Conservation (phyloP, 1,140 invertebrate species). For the Thaumetopoea pityocampa region DNA sequence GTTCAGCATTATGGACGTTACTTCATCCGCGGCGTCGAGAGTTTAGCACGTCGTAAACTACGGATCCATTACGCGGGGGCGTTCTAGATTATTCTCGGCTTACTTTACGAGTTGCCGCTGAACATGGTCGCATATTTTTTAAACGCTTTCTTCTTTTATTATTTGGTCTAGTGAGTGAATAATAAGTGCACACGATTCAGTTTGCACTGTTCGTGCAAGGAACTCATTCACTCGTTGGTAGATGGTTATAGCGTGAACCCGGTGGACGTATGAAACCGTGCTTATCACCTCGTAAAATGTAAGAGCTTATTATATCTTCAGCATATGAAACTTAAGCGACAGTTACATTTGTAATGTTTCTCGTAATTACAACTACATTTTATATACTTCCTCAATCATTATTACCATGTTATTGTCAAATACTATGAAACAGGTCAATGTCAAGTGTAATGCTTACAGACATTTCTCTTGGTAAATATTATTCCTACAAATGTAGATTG, state of each 20-base stretch:
- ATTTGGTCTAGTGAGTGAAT: constrained; percentile 10
- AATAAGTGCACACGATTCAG: constrained; percentile 17
- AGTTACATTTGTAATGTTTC: constrained; percentile 1
- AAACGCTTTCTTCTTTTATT: constrained; percentile 18
- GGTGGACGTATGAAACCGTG: constrained; percentile 15
- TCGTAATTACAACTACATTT: no score
- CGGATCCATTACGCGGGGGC: constrained; percentile 32
- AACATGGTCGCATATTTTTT: constrained; percentile 20
- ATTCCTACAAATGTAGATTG: no score
- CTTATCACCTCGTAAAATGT: constrained; percentile 30
- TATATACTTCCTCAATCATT: no score
- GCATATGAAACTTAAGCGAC: constrained; percentile 1
- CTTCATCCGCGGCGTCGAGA: constrained; percentile 28
- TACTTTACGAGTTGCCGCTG: constrained; percentile 24
- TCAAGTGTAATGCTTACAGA: no score
- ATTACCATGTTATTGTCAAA: no score
- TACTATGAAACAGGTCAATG: no score
- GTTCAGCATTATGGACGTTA: constrained; percentile 38
- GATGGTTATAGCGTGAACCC: constrained; percentile 11
- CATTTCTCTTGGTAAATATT: no score
- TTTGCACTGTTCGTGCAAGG: constrained; percentile 23
- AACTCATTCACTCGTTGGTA: constrained; percentile 20
- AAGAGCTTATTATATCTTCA: constrained; percentile 20
- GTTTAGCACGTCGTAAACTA: constrained; percentile 43
- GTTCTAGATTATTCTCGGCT: constrained; percentile 24